Conservation (phyloP, 92 coral and sea anemone species). For the Parazoanthus darwini region DNA sequence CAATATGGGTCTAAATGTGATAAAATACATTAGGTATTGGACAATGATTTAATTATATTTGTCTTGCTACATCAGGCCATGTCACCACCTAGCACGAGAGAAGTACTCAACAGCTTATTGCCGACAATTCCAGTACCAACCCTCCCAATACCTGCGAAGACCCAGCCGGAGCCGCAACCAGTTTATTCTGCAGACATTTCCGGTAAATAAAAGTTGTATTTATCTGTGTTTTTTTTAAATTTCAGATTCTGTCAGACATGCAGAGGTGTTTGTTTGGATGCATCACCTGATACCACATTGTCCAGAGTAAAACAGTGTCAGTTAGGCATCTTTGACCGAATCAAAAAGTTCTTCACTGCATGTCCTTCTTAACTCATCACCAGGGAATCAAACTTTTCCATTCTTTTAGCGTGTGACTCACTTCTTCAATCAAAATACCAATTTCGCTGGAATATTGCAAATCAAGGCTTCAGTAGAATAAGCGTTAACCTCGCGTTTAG, state of each 20-base stretch:
- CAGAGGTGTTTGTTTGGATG: background rate
- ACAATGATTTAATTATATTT: background rate
- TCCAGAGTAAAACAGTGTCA: no score
- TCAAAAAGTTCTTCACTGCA: no score
- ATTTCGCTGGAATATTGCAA: no score
- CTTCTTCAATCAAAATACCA: no score
- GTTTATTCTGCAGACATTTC: conserved; percentile 31
- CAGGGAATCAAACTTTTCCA: no score
- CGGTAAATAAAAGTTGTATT: conserved; percentile 5
- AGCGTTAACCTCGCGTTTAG: no score
- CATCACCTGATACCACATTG: background rate
- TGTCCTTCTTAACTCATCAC: no score
- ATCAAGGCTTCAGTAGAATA: no score
- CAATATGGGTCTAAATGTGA: no score
- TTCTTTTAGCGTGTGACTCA: no score
- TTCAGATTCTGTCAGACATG: background rate
- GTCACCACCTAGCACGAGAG: conserved; percentile 63
- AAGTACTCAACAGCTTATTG: conserved; percentile 67
- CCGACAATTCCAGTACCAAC: conserved; percentile 58
- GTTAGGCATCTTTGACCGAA: no score
- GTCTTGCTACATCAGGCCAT: conserved; percentile 31
- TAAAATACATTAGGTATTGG: no score
- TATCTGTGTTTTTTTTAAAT: background rate
- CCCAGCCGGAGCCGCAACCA: conserved; percentile 34
- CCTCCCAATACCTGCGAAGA: conserved; percentile 22